Base-by-base conservation (phyloP, 37 sponge, comb jelly and placozoan species). In the Diacarnus erythraeanus region DNA sequence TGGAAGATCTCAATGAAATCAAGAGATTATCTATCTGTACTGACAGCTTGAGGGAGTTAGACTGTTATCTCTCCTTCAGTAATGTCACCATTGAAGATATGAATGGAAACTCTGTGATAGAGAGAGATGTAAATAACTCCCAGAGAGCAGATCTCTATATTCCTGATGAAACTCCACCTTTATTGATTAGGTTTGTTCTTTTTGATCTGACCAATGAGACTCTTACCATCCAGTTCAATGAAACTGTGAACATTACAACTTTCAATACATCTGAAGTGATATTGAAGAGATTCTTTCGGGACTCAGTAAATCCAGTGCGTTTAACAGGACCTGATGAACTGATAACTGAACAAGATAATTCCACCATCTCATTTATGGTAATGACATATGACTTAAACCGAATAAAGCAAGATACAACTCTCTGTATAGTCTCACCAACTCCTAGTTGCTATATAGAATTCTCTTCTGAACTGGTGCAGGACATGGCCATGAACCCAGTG, bases 1-100 rank as follows among this genome's bases (percentile, higher is more conserved):
- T 78, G 15, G 83, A 74, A 23, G 97, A 96, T 60, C 61, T 96
- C 26, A 96, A 96, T 63, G 83, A 90, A 57, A 85, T 96, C 40
- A 96, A 96, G 74, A 68, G 88, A 29, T 67, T 80, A 30, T 59
- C 44, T 9, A 44, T 96, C 23, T 96, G 97, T 57, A 90, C 93
- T 74, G 80, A 84, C 76, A 21, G 15, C 5, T 42, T 83, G 33
- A 61, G 63, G n/a, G 80, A 59, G 23, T 44, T 72, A 21, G 90
- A 92, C 42, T 96, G 97, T 34, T 93, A 71, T 73, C 63, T 96
- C 1, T 72, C 89, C 38, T 90, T 77, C 75, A 70, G 76, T 26
- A 89, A 87, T 40, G 40, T 69, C 38, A 75, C 94, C 0, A 69
- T 93, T 59, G 67, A 66, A 25, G 97, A 96, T 38, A 93, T 96